These are phyloP conservation scores for Gonatopus flavifemur DNA, from an alignment of 1,140 invertebrate species.

Conservation along the genomic window DNA sequence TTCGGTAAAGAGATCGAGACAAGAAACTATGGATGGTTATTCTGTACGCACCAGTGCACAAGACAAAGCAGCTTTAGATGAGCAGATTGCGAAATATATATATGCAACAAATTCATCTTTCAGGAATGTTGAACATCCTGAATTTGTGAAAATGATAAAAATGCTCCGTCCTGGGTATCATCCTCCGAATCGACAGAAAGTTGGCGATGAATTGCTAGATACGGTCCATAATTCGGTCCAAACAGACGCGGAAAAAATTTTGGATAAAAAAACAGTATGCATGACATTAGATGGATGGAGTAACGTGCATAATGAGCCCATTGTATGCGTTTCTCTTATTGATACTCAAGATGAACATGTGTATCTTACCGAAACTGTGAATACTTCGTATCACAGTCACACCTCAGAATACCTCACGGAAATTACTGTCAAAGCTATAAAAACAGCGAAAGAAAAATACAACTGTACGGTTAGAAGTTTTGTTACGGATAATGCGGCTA, in stretches of 20 bases:
- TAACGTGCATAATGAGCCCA: constrained; percentile 20
- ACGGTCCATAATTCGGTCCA: too few relatives aligned
- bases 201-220: too few relatives aligned
- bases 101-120: constrained; percentile 24
- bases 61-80: too few relatives aligned
- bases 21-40: too few relatives aligned
- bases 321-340: constrained; percentile 16
- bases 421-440: too few relatives aligned
- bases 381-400: constrained; percentile 15
- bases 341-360: constrained; percentile 3
- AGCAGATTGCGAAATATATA: constrained; percentile 22
- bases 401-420: not conserved
- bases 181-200: constrained; percentile 10
- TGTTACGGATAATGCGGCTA: constrained; percentile 10
- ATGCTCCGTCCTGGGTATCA: constrained; percentile 22
- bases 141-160: constrained; percentile 22
- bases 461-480: constrained; percentile 3
- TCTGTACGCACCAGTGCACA: too few relatives aligned
- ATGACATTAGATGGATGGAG: constrained; percentile 20
- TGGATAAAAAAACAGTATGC: constrained; percentile 13
- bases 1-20: too few relatives aligned
- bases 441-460: constrained; percentile 8
- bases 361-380: constrained; percentile 19
- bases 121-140: constrained; percentile 18
- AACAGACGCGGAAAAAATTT: too few relatives aligned